Conservation (phyloP, 2,797 vertebrate genomes). For the Kryptolebias ocellatus region DNA sequence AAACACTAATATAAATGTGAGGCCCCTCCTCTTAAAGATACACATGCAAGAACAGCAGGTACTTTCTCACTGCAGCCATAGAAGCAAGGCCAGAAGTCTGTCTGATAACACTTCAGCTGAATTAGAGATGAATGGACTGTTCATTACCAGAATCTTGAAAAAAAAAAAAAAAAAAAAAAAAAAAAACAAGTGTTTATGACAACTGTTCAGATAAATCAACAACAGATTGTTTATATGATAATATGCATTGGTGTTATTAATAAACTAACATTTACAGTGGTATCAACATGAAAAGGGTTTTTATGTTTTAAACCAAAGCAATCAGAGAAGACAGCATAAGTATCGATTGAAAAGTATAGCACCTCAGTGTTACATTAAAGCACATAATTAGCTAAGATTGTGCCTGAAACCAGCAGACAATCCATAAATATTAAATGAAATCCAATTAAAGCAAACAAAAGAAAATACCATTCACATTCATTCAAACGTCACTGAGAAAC, state of each 20-base stretch:
- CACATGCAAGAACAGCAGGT: slow-evolving; percentile 34
- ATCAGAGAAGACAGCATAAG: not conserved
- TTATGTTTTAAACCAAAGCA: not conserved
- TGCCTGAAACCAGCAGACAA: too few species aligned
- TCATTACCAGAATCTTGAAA: not conserved
- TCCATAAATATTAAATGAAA: too few species aligned
- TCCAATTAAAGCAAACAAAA: too few species aligned
- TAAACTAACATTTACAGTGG: not conserved
- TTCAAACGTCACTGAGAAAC: too few species aligned
- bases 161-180: not conserved
- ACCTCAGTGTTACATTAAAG: too few species aligned
- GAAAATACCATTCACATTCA: too few species aligned
- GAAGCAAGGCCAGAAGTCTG: slow-evolving; percentile 32
- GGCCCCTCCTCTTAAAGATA: slow-evolving; percentile 85
- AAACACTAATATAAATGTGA: slow-evolving; percentile 70
- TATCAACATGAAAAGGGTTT: not conserved
- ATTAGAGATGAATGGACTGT: slow-evolving; percentile 31
- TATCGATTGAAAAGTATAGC: too few species aligned
- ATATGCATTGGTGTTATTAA: not conserved
- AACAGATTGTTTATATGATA: not conserved
- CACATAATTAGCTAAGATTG: too few species aligned
- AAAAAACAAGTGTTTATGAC: not conserved
- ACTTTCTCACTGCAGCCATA: slow-evolving; percentile 39
- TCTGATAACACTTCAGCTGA: slow-evolving; percentile 26
- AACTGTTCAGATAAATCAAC: not conserved